Evolutionary conservation across 2,113 vertebrate genomes (phyloP), one percentile per base, ranked within the genome.

Genomic region (Ciconia stormi): DNA sequence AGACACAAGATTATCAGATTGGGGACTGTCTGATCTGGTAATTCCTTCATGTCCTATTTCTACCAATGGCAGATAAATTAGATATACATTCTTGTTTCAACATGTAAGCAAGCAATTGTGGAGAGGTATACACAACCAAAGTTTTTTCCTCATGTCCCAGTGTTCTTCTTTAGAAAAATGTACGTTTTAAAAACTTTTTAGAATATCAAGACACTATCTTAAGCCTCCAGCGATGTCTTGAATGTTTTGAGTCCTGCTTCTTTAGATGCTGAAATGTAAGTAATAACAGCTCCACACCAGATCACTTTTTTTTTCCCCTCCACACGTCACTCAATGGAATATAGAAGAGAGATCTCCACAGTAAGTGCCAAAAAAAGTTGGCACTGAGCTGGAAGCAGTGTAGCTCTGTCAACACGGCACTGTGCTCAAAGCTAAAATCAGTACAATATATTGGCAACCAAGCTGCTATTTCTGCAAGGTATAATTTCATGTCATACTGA

Each of bases 21-120:
- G 50, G 23, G 38, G 47, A 89, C 88, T 55, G 72, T 78, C 92
- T 96, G 86, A 91, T 93, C 94, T 92, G 76, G n/a, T 90, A 92
- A 96, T 84, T 92, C 90, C 80, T 87, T 81, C 42, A 78, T 65
- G 86, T 74, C 86, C 90, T 92, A 89, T 78, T 96, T 97, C 83
- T 63, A 67, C 36, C 76, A 74, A 22, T 30, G 23, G 38, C 15
- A 90, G 25, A 93, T 26, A 90, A 49, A 92, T 53, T 29, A 94
- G 62, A 88, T 42, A 58, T 2, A 27, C 19, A 32, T 42, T 81
- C 27, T 53, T 55, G 22, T 62, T 83, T 74, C 47, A 66, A 62
- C 13, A 47, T 14, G 46, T 30, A 88, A 93, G 46, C 32, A 69
- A 93, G 32, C 32, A 73, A 19, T n/a, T 73, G 83, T 0, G 38